Base-by-base conservation (phyloP, 2,113 vertebrate genomes). In the Mellivora capensis region DNA sequence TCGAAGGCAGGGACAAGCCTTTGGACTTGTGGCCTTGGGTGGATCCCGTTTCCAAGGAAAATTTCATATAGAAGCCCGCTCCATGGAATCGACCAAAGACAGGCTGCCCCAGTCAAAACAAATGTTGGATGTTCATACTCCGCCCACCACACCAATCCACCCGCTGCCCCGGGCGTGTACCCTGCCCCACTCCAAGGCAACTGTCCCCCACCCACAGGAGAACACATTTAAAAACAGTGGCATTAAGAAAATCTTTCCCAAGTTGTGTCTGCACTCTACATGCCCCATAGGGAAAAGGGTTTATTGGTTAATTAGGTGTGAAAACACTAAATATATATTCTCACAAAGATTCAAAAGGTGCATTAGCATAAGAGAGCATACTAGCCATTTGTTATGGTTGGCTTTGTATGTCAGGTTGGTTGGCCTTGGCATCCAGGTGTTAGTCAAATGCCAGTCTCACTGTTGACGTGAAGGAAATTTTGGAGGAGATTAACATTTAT, bases 81-180 rank as follows among this genome's bases (percentile, higher is more conserved):
- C 31, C n/a, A 11, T 49, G 52, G 31, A 72, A 64, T 27, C 3
- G 15, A 80, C 10, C 21, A 47, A 44, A 87, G 34, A 91, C 25
- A 25, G 34, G 27, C 10, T 34, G 6, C 14, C 10, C 20, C 61
- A 71, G 31, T 8, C 7, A 87, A 37, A 80, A 54, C 15, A 25
- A 14, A 61, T 8, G 29, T 21, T 34, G 27, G 27, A 9, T 76
- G n/a, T 42, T 12, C 0, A 8, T 3, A 57, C 6, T 10, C 12
- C 6, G 42, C 2, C 15, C 4, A 2, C 17, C 20, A 61, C 0
- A 3, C 12, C 5, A 23, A 12, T 21, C 61, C 44, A 1, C 52
- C 17, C 52, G 18, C 52, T 1, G 17, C 17, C 17, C 47, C 31
- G 4, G 59, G 34, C 31, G 13, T 2, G 37, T 42, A 25, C 37